These are phyloP conservation scores for Helicoverpa zea DNA, from an alignment of 1,140 invertebrate genomes.

Conservation along the genomic window DNA sequence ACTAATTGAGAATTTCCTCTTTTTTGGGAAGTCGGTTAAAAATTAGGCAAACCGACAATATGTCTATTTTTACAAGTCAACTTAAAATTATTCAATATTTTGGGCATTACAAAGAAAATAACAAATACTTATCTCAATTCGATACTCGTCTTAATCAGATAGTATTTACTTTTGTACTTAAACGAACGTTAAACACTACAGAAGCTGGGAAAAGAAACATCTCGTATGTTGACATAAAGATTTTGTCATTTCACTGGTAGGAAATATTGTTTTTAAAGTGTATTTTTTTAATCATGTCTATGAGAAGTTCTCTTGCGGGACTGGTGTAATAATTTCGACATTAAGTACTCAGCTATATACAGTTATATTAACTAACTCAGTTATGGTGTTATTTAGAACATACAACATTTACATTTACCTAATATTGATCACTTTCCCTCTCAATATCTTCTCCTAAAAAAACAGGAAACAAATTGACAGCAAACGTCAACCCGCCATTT, in stretches of 20 bases:
- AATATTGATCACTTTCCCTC: too few species aligned
- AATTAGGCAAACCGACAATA: not conserved
- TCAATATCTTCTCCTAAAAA: not conserved
- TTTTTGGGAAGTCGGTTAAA: not conserved
- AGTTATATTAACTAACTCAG: too few species aligned
- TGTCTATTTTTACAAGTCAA: not conserved
- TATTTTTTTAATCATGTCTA: not conserved
- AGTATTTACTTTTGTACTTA: slow-evolving; percentile 62
- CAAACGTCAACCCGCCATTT: not conserved
- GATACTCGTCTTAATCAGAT: slow-evolving; percentile 35
- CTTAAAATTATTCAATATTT: too few species aligned
- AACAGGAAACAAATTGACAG: not conserved
- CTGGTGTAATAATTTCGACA: too few species aligned
- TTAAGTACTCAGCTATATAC: too few species aligned
- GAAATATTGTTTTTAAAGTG: not conserved
- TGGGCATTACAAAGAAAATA: not conserved
- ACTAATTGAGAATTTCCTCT: not conserved
- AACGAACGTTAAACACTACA: slow-evolving; percentile 65
- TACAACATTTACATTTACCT: too few species aligned
- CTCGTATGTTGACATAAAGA: slow-evolving; percentile 75
- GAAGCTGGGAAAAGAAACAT: slow-evolving; percentile 62
- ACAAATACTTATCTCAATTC: slow-evolving; percentile 13
- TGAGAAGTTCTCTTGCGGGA: too few species aligned
- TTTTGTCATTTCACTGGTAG: slow-evolving; percentile 51
- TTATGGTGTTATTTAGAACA: too few species aligned